Evolutionary conservation across 1,140 invertebrate species (phyloP).

Genomic region (Bicyclus anynana): DNA sequence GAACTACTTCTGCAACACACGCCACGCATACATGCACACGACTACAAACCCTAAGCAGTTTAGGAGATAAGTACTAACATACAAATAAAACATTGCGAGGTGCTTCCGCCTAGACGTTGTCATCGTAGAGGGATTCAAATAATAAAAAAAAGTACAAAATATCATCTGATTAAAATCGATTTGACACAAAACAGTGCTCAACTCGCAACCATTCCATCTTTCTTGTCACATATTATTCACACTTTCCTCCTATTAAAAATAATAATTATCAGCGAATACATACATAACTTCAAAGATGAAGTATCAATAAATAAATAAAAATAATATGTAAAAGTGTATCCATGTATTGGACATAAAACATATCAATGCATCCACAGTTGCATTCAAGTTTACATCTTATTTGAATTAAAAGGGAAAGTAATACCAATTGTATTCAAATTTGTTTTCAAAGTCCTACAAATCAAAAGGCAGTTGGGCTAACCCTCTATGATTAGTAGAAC

Average conservation of each 20-base stretch:
- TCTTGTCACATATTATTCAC: slow-evolving; percentile 19
- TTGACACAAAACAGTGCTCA: slow-evolving; percentile 16
- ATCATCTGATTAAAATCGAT: background rate
- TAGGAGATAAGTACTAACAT: slow-evolving; percentile 30
- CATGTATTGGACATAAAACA: slow-evolving; percentile 6
- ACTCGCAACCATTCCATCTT: slow-evolving; percentile 13
- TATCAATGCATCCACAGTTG: slow-evolving; percentile 1
- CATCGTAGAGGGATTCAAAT: slow-evolving; percentile 4
- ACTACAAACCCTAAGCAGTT: slow-evolving; percentile 22
- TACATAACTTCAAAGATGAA: slow-evolving; percentile 26
- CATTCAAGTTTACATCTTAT: too few species aligned
- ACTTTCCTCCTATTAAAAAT: slow-evolving; percentile 6
- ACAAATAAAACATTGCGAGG: slow-evolving; percentile 25
- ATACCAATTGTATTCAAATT: too few species aligned
- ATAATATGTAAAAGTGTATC: slow-evolving; percentile 24
- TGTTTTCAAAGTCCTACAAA: too few species aligned
- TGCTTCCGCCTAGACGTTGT: slow-evolving; percentile 13
- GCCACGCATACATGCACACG: slow-evolving; percentile 44
- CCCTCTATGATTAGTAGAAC: too few species aligned
- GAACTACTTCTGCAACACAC: slow-evolving; percentile 37
- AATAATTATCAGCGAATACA: slow-evolving; percentile 21
- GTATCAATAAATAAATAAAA: slow-evolving; percentile 43
- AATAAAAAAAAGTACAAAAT: slow-evolving; percentile 9
- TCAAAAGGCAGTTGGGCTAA: too few species aligned
- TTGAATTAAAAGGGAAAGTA: too few species aligned